Evolutionary conservation across 2,888 invertebrate genomes (phyloP), one percentile per base, ranked within the genome.

Genomic region (Eremobia ochroleuca): DNA sequence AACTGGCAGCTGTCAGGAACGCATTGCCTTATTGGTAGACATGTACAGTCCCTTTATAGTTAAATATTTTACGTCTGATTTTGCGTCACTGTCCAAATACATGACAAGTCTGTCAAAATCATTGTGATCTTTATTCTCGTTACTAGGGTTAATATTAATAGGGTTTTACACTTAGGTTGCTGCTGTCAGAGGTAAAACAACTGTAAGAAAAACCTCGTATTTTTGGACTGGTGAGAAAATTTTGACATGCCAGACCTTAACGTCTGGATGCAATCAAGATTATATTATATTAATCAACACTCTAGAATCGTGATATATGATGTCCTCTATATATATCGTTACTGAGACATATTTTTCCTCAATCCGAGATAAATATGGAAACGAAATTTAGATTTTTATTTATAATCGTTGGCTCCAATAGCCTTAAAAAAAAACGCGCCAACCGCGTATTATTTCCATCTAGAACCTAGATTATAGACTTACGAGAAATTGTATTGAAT

Each of bases 401-500:
- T n/a, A 49, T 58, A 78, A 65, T 34, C n/a, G 61, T n/a, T 46
- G 34, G n/a, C 40, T 61, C 3, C 18, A 67, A 55, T 52, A 5
- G 11, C 2, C 4, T 58, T 64, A 37, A 18, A 61, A 66, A 79
- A 25, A 83, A 61, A 59, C 6, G 2, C 34, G 28, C 28, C 25
- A 21, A 15, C 21, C 13, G 43, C 8, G 5, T 49, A 49, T 3
- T 34, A 59, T 65, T 78, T 81, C 74, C 67, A 73, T 31, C 40
- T 34, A 49, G 28, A 18, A 52, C 11, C 2, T 21, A 58, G 8
- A 52, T 34, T 25, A 31, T n/a, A 49, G 25, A n/a, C 34, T 71
- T n/a, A 49, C 55, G 5, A 82, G 72, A 87, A 73, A 71, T 81
- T 61, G 31, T 65, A 21, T 59, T 6, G 13, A 61, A 71, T 82